Conservation (phyloP, 2,113 vertebrate genomes). For the Passer montanus region DNA sequence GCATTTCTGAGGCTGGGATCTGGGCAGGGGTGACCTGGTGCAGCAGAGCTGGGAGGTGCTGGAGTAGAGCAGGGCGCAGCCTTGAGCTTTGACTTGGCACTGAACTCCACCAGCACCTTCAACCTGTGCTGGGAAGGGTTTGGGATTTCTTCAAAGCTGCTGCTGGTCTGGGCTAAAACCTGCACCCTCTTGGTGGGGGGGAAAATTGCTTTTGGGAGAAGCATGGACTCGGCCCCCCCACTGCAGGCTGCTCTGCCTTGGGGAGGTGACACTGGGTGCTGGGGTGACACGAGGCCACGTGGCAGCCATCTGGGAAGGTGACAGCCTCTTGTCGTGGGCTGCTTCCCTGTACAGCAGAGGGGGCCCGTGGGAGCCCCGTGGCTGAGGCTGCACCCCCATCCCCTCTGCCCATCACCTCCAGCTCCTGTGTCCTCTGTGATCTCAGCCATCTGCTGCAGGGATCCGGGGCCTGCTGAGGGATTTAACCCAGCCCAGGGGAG, state of each 20-base stretch:
- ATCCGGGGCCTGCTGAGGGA: not conserved
- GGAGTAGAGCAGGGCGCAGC: not conserved
- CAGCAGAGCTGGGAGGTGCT: not conserved
- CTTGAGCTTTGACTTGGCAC: not conserved
- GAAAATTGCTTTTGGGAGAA: accelerated
- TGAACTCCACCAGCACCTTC: not conserved
- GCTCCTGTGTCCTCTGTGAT: not conserved
- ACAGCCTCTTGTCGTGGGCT: not conserved
- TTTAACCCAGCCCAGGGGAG: not conserved
- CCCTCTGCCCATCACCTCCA: accelerated
- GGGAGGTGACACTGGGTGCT: accelerated
- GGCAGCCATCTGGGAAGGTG: accelerated
- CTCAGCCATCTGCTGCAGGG: not conserved
- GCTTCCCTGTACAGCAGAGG: not conserved
- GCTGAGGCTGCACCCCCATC: not conserved
- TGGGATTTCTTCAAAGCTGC: not conserved
- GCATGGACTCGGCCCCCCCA: accelerated
- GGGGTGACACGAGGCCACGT: accelerated
- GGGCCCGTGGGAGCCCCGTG: accelerated
- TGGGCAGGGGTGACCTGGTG: not conserved
- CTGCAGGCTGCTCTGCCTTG: not conserved
- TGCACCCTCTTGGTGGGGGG: not conserved
- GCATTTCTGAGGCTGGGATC: not conserved
- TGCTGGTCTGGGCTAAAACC: not conserved
- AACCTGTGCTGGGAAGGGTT: not conserved